Evolutionary conservation across 2,888 invertebrate species (phyloP), one percentile per base, ranked within the genome.

Genomic region (Polyommatus icarus): DNA sequence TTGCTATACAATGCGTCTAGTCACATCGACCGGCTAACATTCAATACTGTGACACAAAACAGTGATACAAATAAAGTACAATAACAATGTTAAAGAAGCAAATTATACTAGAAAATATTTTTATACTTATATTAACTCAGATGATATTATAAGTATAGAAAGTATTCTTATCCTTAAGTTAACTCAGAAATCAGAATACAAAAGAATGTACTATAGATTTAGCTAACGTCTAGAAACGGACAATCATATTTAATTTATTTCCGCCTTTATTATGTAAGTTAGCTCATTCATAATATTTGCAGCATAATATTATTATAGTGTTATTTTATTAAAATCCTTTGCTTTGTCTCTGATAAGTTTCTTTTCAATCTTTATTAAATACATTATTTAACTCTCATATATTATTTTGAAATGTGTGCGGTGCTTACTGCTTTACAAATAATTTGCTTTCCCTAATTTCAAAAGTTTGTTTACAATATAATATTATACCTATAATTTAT

Each of bases 1-100:
- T 89, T 88, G 87, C 91, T 90, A 91, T 90, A 91, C 89, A 92
- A 88, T 88, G 86, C 91, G 83, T 86, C 92, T 90, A 91, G 82
- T 80, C 83, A 84, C 82, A 79, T 78, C 78, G 71, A 78, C 82
- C 78, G 81, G 81, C 83, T 84, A 84, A 85, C 83, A 84, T 82
- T 82, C 82, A 82, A 82, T 82, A 80, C 29, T 29, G 75, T 54
- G 75, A 75, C 54, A 75, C 54, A 54, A 75, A 73, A 75, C 18
- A 40, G 73, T 46, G 46, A 73, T 73, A 73, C 40, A 75, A 75
- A 78, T n/a, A 2, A 73, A 72, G 24, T 20, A 46, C 12, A 20
- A 5, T 20, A 72, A 4, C 20, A 40, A 40, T 20, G 20, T 40
- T 20, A 29, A 75, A 75, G 24, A 50, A 46, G 75, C 50, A 75